Evolutionary conservation across 2,888 invertebrate species (phyloP).

Genomic region (Hypomecis punctinalis): DNA sequence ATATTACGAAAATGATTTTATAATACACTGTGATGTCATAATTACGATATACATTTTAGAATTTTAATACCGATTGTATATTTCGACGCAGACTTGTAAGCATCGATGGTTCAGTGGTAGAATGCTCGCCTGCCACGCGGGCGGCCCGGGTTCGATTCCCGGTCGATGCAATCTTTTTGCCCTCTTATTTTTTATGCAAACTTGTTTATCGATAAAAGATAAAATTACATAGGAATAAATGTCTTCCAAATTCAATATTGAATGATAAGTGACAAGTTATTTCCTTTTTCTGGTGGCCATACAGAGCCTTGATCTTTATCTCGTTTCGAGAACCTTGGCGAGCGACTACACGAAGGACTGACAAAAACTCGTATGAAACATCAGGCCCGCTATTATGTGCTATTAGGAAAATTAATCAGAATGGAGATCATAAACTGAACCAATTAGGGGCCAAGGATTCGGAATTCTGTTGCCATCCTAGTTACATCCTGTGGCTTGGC

Average conservation of each 20-base stretch:
- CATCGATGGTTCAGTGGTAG: slow-evolving; percentile 84
- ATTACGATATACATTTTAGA: too few relatives aligned
- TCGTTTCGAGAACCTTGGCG: background rate
- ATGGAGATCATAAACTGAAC: background rate
- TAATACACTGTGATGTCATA: too few relatives aligned
- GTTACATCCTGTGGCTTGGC: background rate
- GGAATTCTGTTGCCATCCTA: too few relatives aligned
- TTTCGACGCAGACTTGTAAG: slow-evolving; percentile 35
- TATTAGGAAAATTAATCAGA: slow-evolving; percentile 3
- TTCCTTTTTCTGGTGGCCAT: slow-evolving; percentile 3
- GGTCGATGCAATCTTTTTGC: slow-evolving; percentile 78
- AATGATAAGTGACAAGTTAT: background rate
- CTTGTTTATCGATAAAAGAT: too few relatives aligned
- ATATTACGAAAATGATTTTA: too few relatives aligned
- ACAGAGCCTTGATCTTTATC: background rate
- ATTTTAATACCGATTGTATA: background rate
- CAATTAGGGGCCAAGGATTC: background rate
- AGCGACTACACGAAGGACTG: background rate
- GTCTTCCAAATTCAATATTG: background rate
- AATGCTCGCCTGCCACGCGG: slow-evolving; percentile 86
- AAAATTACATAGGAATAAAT: too few relatives aligned
- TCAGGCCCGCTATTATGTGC: background rate
- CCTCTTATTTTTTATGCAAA: background rate
- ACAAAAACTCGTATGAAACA: background rate
- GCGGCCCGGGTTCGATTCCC: slow-evolving; percentile 86